Base-by-base conservation (phyloP, 2,113 vertebrate species). In the Sebastes fasciatus region DNA sequence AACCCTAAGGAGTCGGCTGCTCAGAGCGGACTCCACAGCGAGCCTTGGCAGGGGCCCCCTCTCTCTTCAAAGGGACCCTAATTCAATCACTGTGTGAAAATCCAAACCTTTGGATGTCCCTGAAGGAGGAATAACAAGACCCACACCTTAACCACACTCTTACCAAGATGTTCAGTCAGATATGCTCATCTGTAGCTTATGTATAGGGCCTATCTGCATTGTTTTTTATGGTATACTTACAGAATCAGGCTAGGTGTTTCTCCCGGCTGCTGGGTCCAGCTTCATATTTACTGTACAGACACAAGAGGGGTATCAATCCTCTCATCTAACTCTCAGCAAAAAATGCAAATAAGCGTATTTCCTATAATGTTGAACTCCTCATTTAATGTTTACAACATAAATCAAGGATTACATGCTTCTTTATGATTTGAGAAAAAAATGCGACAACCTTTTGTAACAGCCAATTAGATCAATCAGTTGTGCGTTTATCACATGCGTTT, bases 11-110 rank as follows among this genome's bases (percentile, higher is more conserved):
- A 88, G 85, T 49, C 43, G 40, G 71, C 80, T 70, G 84, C 69
- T 82, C 72, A 52, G 78, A 74, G 75, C 26, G 63, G 85, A 85
- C 80, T 87, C 84, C 82, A 26, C 74, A 48, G 74, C 40, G 4
- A 74, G 83, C 83, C 79, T 86, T 84, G 89, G 90, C 79, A 68
- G 83, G 87, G 88, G 78, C 80, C 87, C 87, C 83, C 80, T 61
- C 52, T 48, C 51, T 77, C 85, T 90, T 91, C 85, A 94, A 90
- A 93, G 75, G 83, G 70, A 85, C 86, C 70, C 86, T 93, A 90
- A 93, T 94, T 93, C 90, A 94, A 94, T 94, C 94, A 89, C 94
- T 93, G 93, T 93, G 92, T 94, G 94, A 94, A 94, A 93, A 94
- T 88, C 76, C 77, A 93, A 94, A 91, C 91, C 81, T 93, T 80